Evolutionary conservation across 2,113 vertebrate genomes (phyloP), one percentile per base, ranked within the genome.

Genomic region (Oxyruncus cristatus): DNA sequence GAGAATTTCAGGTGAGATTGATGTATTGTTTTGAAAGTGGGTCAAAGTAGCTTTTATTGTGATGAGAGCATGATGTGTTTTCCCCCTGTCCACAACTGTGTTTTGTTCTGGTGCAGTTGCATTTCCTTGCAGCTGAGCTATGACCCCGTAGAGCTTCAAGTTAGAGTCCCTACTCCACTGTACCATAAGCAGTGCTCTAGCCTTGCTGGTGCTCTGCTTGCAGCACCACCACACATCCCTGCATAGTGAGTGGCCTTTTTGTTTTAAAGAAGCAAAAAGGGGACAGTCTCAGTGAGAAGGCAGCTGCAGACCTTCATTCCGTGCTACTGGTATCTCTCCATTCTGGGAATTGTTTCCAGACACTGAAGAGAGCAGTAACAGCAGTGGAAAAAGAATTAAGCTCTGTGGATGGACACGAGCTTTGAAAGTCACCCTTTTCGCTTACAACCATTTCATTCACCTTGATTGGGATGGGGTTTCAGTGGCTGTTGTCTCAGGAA

Each of bases 21-120:
- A 88, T 96, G 88, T 95, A 86, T 95, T 97, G 85, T 96, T 97
- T 95, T 94, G 83, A 94, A 97, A 96, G 71, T 97, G 92, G 90
- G 96, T 96, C 94, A 74, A 92, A 97, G 39, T 97, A 96, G 82
- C 79, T 95, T 97, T 96, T 97, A 86, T 88, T 95, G 96, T 97
- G 78, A 90, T 67, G 95, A 97, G 81, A 96, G 94, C 80, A 59
- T 91, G 75, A 94, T 83, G 75, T 95, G 89, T 61, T 95, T 96
- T 61, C 23, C 50, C 79, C 50, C 41, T 32, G 14, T 35, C 35
- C 59, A 52, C 30, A 39, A 5, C 26, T 92, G 82, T 93, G 78
- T 87, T 94, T 93, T 97, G 85, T 93, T 97, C 94, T 68, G 58
- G 85, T 94, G 78, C 85, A 62, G 92, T 89, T 97, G 89, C 87